Base-by-base conservation (phyloP, 2,888 invertebrate species). In the Athripsodes cinereus region DNA sequence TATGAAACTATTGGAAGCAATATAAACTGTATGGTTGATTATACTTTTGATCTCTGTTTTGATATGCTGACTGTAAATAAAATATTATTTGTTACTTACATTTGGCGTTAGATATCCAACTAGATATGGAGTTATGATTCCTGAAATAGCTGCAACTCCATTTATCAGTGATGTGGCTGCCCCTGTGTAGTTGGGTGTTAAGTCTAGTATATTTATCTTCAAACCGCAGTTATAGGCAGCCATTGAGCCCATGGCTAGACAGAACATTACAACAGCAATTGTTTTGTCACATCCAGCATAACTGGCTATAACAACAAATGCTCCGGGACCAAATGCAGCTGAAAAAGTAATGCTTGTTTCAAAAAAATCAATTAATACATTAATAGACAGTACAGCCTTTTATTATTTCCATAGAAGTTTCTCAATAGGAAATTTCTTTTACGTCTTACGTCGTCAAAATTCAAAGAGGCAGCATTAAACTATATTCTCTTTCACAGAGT, bases 161-260 rank as follows among this genome's bases (percentile, higher is more conserved):
- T 85, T 85, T 1, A 80, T 81, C 31, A 86, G 75, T 0, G 84
- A 85, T 67, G 85, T 83, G 44, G 84, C 73, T 1, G 83, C 82
- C 0, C 84, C 85, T 0, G 84, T 82, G 65, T 80, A 84, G 67
- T 85, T 85, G 0, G 83, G 82, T 1, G 82, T 80, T 26, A 85
- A 74, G 66, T 85, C 85, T 70, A 85, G 75, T 2, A 82, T 80
- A 69, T 85, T 85, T 55, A 85, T 83, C 69, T 85, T 83, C 67
- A 85, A 80, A 58, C 83, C 83, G 65, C 85, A 83, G 67, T 86
- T 87, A 69, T 83, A 87, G 1, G 84, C 81, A 1, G 85, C 87
- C 85, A 86, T 86, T 60, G 84, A 80, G 34, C 81, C 81, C 83
- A 85, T 81, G 26, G 77, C 81, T 26, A 81, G 69, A 53, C 84